Base-by-base conservation (phyloP, 2,797 vertebrate genomes). In the Channa striata region DNA sequence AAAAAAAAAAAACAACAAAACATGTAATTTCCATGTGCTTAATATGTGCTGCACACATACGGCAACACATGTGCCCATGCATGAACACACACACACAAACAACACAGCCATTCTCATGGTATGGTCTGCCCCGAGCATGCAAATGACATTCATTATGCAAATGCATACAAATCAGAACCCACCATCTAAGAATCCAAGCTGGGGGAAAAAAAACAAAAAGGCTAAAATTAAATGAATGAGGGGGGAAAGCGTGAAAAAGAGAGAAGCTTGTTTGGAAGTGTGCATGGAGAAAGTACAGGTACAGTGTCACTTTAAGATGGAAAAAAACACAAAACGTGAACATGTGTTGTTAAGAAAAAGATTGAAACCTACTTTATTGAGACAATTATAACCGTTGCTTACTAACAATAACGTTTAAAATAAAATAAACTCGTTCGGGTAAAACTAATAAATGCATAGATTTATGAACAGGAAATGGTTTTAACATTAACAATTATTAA, bases 101-200 rank as follows among this genome's bases (percentile, higher is more conserved):
- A 88, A 86, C 92, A 93, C 92, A 93, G 94, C 93, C 93, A 93
- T 95, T 95, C 95, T 95, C 95, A 95, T 95, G 94, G 93, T 94
- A 93, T 93, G 90, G 94, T 93, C 90, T 94, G 96, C 95, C 95
- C 94, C 94, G 91, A 95, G 96, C 96, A 97, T 97, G 96, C 94
- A 97, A 97, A 97, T 97, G 93, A 96, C 95, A 92, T 95, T 94
- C 95, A 96, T 97, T 97, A 97, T 98, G 96, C 96, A 97, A 96
- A 97, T 97, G 75, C 90, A 96, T 96, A 96, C 96, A 97, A 97
- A 97, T 97, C 90, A 96, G 95, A 92, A 91, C 93, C 95, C 95
- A 96, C 95, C 95, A 96, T 96, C 95, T 95, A 95, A 97, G 93
- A 96, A 96, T 91, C 88, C 73, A 72, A 85, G 91, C 90, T 92